Evolutionary conservation across 2,113 vertebrate species (phyloP).

Genomic region (Triplophysa rosa): DNA sequence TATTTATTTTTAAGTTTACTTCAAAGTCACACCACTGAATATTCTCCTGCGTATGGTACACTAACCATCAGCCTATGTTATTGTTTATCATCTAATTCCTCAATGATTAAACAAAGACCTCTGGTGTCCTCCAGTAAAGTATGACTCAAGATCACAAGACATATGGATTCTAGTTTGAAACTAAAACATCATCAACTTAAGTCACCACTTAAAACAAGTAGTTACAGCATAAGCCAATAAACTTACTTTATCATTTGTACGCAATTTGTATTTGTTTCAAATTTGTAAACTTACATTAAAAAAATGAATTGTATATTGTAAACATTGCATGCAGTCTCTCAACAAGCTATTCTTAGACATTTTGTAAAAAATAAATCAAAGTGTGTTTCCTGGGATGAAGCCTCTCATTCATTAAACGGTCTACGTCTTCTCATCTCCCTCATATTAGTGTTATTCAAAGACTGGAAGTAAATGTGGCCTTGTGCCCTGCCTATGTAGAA

Average conservation of each 20-base stretch:
- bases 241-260: neutral
- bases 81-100: slow-evolving; percentile 1
- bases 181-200: neutral
- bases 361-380: neutral
- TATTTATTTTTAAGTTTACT: slow-evolving; percentile 2
- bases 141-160: slow-evolving; percentile 26
- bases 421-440: neutral
- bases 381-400: neutral
- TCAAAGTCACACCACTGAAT: neutral
- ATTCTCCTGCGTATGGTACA: slow-evolving; percentile 26
- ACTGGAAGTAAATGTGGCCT: slow-evolving; percentile 27
- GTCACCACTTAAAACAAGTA: neutral
- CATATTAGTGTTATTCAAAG: neutral
- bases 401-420: neutral
- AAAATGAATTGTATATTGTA: neutral
- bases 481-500: slow-evolving; percentile 12
- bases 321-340: too few species aligned
- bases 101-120: slow-evolving; percentile 34
- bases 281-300: slow-evolving; percentile 1
- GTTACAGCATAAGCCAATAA: neutral
- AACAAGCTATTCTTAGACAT: neutral
- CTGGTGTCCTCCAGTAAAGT: slow-evolving; percentile 21
- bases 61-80: neutral
- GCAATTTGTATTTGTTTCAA: neutral
- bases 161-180: neutral